Base-by-base conservation (phyloP, 1,140 invertebrate genomes). In the Helicorthomorpha holstii region DNA sequence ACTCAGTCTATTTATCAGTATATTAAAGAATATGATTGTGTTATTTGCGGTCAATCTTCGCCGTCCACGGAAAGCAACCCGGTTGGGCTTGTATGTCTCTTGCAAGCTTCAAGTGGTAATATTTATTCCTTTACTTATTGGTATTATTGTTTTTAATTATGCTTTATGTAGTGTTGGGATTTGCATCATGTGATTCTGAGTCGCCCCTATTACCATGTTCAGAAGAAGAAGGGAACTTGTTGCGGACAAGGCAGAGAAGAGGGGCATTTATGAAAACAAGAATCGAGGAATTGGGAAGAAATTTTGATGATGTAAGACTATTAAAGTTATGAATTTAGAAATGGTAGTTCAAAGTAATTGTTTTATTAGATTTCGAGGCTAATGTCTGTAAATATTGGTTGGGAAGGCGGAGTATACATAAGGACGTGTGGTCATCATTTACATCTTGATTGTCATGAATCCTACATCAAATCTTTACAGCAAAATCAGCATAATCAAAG, bases 361-460 rank as follows among this genome's bases (percentile, higher is more conserved):
- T 34, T 34, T 34, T 59, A 66, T 64, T 63, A 82, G 78, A 69
- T 77, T 55, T 87, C 85, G 0, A 91, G 85, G 82, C 74, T 86
- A 61, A 64, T 88, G 44, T 82, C 85, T 1, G 75, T 92, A 23
- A 90, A 86, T 66, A 78, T 85, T 57, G 87, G 88, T 2, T 93
- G 86, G 81, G 85, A 91, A 66, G 87, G 86, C 52, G 91, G 91
- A 27, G 85, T 95, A 21, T 81, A 89, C 64, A 85, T 92, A n/a
- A 86, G 92, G 70, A 91, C 90, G 1, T 96, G 92, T 71, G 92
- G 91, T 12, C 92, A 97, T 69, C 88, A 94, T 66, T 71, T 97
- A 27, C 92, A 97, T 69, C 73, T 95, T 50, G 85, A 88, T 62
- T 97, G 92, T 69, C 77, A 92, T 56, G 82, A 82, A 63, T 81